Conservation (phyloP, 1,140 invertebrate genomes). For the Grapholita molesta region DNA sequence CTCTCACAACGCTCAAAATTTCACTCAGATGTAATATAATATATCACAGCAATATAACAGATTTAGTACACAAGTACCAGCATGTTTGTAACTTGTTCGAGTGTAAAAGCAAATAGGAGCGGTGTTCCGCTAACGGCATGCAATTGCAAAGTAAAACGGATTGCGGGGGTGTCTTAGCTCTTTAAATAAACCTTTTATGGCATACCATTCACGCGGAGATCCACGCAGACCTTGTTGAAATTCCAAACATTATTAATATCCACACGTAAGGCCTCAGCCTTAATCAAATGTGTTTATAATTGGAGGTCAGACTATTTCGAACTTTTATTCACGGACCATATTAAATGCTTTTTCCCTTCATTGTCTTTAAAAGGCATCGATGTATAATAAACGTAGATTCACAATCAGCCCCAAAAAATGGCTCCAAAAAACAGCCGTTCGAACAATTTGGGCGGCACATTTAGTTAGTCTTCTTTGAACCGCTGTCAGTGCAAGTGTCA, state of each 20-base stretch:
- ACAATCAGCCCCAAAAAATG: too few relatives aligned
- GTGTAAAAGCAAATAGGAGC: neutral
- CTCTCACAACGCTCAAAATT: too few relatives aligned
- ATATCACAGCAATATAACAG: neutral
- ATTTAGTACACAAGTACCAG: neutral
- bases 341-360: too few relatives aligned
- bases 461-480: too few relatives aligned
- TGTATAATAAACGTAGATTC: too few relatives aligned
- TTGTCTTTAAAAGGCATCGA: too few relatives aligned
- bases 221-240: neutral
- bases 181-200: conserved; percentile 6
- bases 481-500: too few relatives aligned
- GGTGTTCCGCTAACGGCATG: neutral
- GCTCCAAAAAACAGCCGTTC: too few relatives aligned
- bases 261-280: neutral
- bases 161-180: neutral
- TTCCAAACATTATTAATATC: neutral
- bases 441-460: too few relatives aligned
- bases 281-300: too few relatives aligned
- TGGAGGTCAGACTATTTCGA: too few relatives aligned
- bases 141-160: conserved; percentile 10
- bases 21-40: too few relatives aligned
- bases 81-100: neutral
- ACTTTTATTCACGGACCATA: neutral
- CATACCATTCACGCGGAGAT: neutral